Conservation (phyloP, 1,140 invertebrate species). For the Luehdorfia chinensis region DNA sequence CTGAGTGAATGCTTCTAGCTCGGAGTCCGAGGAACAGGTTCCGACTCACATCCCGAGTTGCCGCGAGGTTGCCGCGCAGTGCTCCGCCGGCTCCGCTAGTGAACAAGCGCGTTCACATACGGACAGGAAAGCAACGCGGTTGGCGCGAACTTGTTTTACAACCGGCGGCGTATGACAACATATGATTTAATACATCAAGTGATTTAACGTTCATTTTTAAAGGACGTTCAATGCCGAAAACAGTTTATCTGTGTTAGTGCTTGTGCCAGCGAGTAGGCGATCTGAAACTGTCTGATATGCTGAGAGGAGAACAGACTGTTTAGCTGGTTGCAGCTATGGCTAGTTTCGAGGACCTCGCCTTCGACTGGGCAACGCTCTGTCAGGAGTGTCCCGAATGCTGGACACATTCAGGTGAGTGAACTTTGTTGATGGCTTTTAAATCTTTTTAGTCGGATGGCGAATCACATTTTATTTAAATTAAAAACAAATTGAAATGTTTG, state of each 20-base stretch:
- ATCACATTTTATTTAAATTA: background rate
- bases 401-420: constrained; percentile 74
- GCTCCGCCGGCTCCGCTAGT: constrained; percentile 54
- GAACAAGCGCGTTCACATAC: constrained; percentile 53
- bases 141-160: constrained; percentile 35
- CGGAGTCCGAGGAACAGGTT: constrained; percentile 57
- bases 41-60: constrained; percentile 54
- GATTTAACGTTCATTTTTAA: constrained; percentile 8
- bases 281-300: constrained; percentile 33
- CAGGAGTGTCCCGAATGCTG: constrained; percentile 78
- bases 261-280: constrained; percentile 33
- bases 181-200: constrained; percentile 30
- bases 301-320: constrained; percentile 40
- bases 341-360: constrained; percentile 75
- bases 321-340: constrained; percentile 57
- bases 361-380: constrained; percentile 78
- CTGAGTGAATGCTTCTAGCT: constrained; percentile 48
- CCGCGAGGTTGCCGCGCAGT: constrained; percentile 50
- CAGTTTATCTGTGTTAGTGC: constrained; percentile 36
- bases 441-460: background rate
- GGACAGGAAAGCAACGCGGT: constrained; percentile 29
- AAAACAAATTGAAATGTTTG: too few relatives aligned
- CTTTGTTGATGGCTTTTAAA: constrained; percentile 13
- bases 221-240: background rate
- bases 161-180: constrained; percentile 37